phyloP scores from a whole-genome alignment of 1,140 invertebrate species.

The Delia radicum region DNA sequence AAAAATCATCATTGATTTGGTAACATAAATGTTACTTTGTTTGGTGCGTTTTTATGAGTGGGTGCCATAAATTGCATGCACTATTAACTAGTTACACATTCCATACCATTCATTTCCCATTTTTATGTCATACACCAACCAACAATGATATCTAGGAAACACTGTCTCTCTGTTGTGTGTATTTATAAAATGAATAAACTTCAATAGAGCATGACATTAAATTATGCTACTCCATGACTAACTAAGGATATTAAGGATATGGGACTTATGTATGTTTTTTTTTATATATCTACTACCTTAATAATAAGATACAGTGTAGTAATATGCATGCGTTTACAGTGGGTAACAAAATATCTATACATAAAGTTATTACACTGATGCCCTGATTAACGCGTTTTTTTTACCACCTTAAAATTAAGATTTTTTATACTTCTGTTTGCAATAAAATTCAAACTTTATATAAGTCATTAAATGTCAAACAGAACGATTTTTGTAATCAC shows the following conservation, averaged over 20 bases:
- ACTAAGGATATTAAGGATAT: neutral
- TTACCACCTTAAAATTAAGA: too few relatives aligned
- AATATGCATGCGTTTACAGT: too few relatives aligned
- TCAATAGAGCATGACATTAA: slow-evolving; percentile 10
- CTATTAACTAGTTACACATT: slow-evolving; percentile 16
- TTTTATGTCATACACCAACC: neutral
- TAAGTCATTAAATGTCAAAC: too few relatives aligned
- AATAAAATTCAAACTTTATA: too few relatives aligned
- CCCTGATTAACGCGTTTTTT: too few relatives aligned
- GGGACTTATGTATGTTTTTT: neutral
- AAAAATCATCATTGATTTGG: too few relatives aligned
- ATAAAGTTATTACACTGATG: too few relatives aligned
- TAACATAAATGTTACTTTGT: too few relatives aligned
- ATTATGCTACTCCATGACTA: slow-evolving; percentile 4
- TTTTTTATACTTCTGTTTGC: too few relatives aligned
- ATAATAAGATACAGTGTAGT: too few relatives aligned
- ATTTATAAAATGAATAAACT: neutral
- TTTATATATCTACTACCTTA: neutral
- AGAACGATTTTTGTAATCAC: too few relatives aligned
- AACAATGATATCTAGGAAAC: neutral
- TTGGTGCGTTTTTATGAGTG: neutral
- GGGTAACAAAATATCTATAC: too few relatives aligned
- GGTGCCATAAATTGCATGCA: slow-evolving; percentile 28
- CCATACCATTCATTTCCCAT: neutral
- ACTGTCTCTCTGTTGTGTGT: neutral